Evolutionary conservation across 2,888 invertebrate species (phyloP).

Genomic region (Crematogaster levior): DNA sequence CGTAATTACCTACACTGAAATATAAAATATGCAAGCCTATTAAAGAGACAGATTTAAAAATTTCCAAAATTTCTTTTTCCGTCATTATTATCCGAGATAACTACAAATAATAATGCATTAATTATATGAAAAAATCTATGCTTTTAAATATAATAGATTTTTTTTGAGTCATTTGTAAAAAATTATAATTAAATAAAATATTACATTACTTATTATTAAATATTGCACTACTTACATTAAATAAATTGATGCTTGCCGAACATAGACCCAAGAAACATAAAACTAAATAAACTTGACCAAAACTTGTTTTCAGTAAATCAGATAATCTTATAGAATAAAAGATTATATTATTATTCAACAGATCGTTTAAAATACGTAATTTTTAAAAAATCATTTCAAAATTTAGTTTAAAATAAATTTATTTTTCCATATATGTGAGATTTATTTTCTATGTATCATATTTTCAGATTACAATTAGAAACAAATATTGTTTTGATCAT

Average conservation of each 20-base stretch:
- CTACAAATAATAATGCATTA: background rate
- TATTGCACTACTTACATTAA: background rate
- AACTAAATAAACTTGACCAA: background rate
- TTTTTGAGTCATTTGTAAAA: background rate
- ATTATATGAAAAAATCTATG: background rate
- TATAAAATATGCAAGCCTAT: background rate
- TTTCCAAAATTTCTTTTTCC: background rate
- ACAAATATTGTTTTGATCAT: background rate
- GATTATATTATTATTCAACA: background rate
- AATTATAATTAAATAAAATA: background rate
- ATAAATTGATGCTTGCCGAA: background rate
- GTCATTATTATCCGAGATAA: background rate
- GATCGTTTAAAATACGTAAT: background rate
- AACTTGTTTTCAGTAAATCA: conserved; percentile 8
- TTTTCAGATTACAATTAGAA: background rate
- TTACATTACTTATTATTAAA: background rate
- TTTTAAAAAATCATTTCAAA: background rate
- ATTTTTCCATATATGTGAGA: background rate
- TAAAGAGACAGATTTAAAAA: background rate
- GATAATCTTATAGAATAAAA: conserved; percentile 25
- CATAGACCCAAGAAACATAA: background rate
- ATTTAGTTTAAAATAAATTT: background rate
- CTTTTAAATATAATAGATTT: no score
- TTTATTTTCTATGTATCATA: no score
- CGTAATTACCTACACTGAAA: conserved; percentile 5